phyloP scores from a whole-genome alignment of 2,888 invertebrate species.

The Saturnia japonica region DNA sequence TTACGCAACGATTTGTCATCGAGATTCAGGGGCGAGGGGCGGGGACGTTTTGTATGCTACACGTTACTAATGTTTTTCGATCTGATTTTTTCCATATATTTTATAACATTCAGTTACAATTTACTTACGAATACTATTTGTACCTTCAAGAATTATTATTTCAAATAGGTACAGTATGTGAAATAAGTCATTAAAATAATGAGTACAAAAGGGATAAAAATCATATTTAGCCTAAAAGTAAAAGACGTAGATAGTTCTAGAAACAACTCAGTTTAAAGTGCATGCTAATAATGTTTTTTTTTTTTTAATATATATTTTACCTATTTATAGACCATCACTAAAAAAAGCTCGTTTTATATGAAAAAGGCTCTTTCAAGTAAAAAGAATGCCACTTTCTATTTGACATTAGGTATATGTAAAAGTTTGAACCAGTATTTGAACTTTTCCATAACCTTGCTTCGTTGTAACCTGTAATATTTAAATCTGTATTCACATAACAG shows the following conservation, averaged over 20 bases:
- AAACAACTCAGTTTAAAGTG: not conserved
- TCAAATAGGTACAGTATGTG: not conserved
- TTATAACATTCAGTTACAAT: not conserved
- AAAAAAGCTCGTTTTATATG: not conserved
- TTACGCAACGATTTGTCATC: slow-evolving; percentile 80
- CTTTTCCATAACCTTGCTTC: not conserved
- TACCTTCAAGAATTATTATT: not conserved
- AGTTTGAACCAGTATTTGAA: not conserved
- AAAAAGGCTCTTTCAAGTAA: not conserved
- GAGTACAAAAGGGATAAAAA: not conserved
- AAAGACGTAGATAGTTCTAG: no score
- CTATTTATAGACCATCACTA: not conserved
- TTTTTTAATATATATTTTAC: no score
- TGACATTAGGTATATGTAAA: no score
- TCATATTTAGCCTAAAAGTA: no score
- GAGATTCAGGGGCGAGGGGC: slow-evolving; percentile 61
- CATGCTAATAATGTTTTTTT: no score
- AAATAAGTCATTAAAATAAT: not conserved
- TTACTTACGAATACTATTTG: not conserved
- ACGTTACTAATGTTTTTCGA: slow-evolving; percentile 45
- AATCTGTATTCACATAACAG: not conserved
- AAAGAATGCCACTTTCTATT: not conserved
- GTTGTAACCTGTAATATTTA: not conserved
- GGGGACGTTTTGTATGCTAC: slow-evolving; percentile 48
- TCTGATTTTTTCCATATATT: not conserved